phyloP scores from a whole-genome alignment of 2,113 vertebrate genomes.

The Cebus imitator region DNA sequence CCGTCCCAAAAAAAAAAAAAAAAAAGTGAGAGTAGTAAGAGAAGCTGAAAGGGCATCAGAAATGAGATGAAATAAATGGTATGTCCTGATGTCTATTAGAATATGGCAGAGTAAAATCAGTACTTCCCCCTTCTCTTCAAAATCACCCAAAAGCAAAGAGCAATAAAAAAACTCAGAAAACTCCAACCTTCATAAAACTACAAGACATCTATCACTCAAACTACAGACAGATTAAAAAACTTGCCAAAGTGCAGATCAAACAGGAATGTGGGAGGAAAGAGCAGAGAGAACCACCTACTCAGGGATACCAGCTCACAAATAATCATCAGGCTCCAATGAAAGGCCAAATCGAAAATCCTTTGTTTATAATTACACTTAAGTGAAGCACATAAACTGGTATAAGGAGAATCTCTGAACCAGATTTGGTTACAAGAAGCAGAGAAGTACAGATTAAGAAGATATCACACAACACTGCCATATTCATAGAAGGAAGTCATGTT shows the following conservation, averaged over 20 bases:
- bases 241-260: not conserved
- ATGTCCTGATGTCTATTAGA: not conserved
- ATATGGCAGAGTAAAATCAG: not conserved
- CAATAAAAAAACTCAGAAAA: not conserved
- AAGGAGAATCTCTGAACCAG: not conserved
- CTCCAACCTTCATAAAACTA: not conserved
- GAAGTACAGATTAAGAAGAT: not conserved
- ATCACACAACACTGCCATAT: not conserved
- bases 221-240: not conserved
- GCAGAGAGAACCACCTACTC: not conserved
- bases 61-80: not conserved
- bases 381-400: not conserved
- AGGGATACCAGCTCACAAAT: not conserved
- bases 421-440: slow-evolving; percentile 13
- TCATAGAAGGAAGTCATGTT: not conserved
- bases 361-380: not conserved
- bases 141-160: not conserved
- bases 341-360: not conserved
- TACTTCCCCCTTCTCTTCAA: not conserved
- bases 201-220: not conserved
- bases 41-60: not conserved
- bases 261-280: not conserved
- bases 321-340: not conserved
- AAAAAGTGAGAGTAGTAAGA: not conserved
- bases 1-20: not conserved